Evolutionary conservation across 2,888 invertebrate genomes (phyloP).

Genomic region (Tachina grossa): DNA sequence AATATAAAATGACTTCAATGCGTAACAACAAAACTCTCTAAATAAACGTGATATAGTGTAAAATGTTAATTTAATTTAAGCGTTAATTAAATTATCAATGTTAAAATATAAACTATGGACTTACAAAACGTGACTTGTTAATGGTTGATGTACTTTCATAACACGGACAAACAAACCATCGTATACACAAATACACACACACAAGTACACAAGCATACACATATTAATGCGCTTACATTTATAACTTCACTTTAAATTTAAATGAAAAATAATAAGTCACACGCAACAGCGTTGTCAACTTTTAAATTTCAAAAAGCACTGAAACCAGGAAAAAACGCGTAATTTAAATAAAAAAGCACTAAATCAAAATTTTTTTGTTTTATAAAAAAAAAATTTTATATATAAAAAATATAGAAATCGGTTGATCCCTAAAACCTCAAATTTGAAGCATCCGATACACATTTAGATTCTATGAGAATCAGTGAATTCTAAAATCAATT

Average conservation of each 20-base stretch:
- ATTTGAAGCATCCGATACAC: no score
- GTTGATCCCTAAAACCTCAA: no score
- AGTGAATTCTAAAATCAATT: no score
- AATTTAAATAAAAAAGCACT: no score
- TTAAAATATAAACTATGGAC: slow-evolving; percentile 59
- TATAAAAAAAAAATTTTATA: no score
- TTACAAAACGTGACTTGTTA: slow-evolving; percentile 67
- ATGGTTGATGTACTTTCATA: slow-evolving; percentile 64
- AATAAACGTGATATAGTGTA: slow-evolving; percentile 39
- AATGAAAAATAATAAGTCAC: slow-evolving; percentile 42
- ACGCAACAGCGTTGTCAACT: neutral
- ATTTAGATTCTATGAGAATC: no score
- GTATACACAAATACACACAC: neutral
- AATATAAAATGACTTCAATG: slow-evolving; percentile 18
- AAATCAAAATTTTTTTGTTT: no score
- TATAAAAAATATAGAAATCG: no score
- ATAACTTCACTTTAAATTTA: slow-evolving; percentile 11
- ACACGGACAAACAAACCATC: neutral
- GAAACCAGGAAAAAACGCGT: no score
- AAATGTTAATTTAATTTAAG: slow-evolving; percentile 61
- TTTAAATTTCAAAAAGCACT: no score
- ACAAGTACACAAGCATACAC: neutral
- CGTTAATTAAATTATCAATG: slow-evolving; percentile 70
- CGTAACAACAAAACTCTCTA: slow-evolving; percentile 23
- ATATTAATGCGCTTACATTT: neutral